Percentiles rank a stretch among this genome's conserved stretches.
These are phyloP conservation scores for Lasiurus cinereus DNA, from an alignment of 2,113 vertebrate species.

Conservation along the genomic window DNA sequence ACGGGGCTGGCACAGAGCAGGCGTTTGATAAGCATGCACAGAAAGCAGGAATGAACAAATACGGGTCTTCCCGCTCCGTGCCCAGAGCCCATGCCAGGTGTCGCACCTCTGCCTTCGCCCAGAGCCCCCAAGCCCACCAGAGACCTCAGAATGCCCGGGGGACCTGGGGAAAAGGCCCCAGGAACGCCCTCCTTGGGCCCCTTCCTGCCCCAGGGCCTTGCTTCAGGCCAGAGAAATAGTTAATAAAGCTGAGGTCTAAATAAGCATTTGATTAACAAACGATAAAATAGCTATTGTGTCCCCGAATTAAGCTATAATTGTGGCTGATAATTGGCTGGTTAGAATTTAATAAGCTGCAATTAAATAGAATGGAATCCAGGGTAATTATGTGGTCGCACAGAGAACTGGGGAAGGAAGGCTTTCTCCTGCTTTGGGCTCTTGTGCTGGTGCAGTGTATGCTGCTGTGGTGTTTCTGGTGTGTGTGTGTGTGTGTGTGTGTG, in stretches of 20 bases:
- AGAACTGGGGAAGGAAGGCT: constrained; percentile 43
- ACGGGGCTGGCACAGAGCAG: neutral
- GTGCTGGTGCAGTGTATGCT: rapidly evolving
- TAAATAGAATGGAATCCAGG: constrained; percentile 91
- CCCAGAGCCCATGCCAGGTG: neutral
- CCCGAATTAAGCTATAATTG: constrained; percentile 92
- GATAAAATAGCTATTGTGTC: constrained; percentile 93
- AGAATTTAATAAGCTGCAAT: constrained; percentile 94
- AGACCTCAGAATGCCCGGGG: neutral
- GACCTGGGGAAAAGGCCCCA: neutral
- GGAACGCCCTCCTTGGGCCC: neutral
- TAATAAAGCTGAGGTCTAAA: constrained; percentile 90
- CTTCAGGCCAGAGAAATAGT: constrained; percentile 83
- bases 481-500: neutral
- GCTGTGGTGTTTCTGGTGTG: neutral
- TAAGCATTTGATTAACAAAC: constrained; percentile 94
- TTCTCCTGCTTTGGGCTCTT: constrained; percentile 51
- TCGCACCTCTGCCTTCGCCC: neutral
- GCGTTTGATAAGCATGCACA: neutral
- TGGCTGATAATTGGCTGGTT: constrained; percentile 94
- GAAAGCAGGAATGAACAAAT: rapidly evolving
- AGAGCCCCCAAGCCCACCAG: neutral
- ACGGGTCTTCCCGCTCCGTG: rapidly evolving
- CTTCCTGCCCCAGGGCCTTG: neutral
- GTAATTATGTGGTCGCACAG: constrained; percentile 88